A percentile compares a stretch with the other conserved stretches of the same genome.
Conservation (phyloP, 2,888 invertebrate genomes). For the Eupithecia abbreviata region DNA sequence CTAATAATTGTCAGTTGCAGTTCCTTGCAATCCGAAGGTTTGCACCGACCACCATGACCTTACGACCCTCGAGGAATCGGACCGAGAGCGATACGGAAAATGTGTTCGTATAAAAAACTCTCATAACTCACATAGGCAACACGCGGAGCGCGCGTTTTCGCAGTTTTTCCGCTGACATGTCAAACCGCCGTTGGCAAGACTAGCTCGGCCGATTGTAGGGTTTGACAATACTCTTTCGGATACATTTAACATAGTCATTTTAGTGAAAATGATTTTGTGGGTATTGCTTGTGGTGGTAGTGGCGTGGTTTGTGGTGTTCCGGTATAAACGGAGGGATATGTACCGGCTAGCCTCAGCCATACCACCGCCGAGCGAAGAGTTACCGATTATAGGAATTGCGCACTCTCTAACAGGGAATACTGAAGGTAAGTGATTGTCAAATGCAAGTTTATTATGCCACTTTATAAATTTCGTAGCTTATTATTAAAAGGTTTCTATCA, state of each 20-base stretch:
- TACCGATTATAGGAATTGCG: constrained; percentile 65
- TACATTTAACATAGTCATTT: neutral
- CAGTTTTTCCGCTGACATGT: constrained; percentile 6
- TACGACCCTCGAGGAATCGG: constrained; percentile 56
- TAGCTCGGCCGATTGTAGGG: constrained; percentile 27
- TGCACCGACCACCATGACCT: constrained; percentile 56
- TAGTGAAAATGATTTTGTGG: constrained; percentile 58
- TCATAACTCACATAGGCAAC: constrained; percentile 25
- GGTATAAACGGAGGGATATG: constrained; percentile 62
- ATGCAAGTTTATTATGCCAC: neutral
- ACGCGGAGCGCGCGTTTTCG: constrained; percentile 25
- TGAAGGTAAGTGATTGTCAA: constrained; percentile 58
- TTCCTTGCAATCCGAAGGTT: constrained; percentile 49
- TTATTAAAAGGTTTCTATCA: neutral
- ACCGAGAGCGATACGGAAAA: constrained; percentile 50
- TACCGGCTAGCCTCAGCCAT: constrained; percentile 60
- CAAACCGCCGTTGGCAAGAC: constrained; percentile 30
- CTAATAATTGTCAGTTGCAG: constrained; percentile 46
- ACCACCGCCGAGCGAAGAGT: constrained; percentile 46
- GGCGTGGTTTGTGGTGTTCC: constrained; percentile 56
- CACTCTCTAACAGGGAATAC: constrained; percentile 59
- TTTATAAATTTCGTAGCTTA: neutral
- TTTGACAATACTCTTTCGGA: neutral
- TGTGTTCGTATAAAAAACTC: constrained; percentile 35
- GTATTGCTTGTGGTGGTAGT: constrained; percentile 51